These are phyloP conservation scores for Fragum fragum DNA, from an alignment of 2,888 invertebrate species.

Conservation along the genomic window DNA sequence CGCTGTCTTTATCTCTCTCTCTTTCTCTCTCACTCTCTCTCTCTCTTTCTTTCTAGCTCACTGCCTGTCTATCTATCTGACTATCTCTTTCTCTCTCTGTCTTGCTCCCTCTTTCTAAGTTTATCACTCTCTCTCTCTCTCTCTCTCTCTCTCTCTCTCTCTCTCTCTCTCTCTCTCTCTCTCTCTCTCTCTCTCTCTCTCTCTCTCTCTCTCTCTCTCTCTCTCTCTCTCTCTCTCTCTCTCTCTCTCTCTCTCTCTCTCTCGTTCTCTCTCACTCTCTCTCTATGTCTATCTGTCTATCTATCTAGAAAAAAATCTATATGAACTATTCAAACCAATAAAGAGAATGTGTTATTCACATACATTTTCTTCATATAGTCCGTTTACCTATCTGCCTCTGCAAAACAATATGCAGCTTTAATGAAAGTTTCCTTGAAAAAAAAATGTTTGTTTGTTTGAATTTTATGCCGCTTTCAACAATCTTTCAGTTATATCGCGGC, in stretches of 20 bases:
- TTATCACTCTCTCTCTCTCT: not conserved
- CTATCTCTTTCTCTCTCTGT: not conserved
- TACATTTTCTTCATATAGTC: too few relatives aligned
- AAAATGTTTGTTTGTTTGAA: too few relatives aligned
- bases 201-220: not conserved
- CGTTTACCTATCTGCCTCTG: too few relatives aligned
- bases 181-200: conserved; percentile 1
- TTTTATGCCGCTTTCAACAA: too few relatives aligned
- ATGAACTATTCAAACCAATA: too few relatives aligned
- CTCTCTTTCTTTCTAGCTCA: not conserved
- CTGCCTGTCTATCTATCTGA: not conserved
- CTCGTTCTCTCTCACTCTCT: too few relatives aligned
- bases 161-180: conserved; percentile 1
- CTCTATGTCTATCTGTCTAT: not conserved
- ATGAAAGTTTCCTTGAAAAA: too few relatives aligned
- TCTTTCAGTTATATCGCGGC: too few relatives aligned
- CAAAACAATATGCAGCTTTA: too few relatives aligned
- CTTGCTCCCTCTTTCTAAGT: not conserved
- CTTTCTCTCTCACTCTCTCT: not conserved
- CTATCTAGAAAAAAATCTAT: too few relatives aligned
- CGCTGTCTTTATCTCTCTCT: too few relatives aligned
- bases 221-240: not conserved
- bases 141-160: conserved; percentile 1
- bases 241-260: not conserved
- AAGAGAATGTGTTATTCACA: too few relatives aligned